A percentile compares a stretch with the other conserved stretches of the same genome.
These are phyloP conservation scores for Lobophora halterata DNA, from an alignment of 2,888 invertebrate genomes.

Conservation along the genomic window DNA sequence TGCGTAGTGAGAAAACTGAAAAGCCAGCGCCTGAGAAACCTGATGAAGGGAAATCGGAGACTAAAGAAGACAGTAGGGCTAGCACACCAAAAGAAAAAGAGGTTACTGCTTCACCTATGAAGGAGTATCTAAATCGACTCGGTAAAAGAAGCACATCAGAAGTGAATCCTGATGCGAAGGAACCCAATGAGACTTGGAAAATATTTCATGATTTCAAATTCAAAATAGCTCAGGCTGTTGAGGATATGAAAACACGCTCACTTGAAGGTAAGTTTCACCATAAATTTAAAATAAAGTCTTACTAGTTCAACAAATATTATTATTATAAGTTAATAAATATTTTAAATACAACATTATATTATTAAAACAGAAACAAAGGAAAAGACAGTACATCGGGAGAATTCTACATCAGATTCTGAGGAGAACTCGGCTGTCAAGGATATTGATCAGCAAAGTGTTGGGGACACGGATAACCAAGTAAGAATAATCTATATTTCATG, in stretches of 20 bases:
- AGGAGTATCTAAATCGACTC: constrained; percentile 79
- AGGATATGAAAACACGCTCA: constrained; percentile 87
- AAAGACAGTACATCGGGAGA: constrained; percentile 78
- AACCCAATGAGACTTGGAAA: constrained; percentile 84
- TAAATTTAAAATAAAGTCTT: too few species aligned
- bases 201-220: constrained; percentile 86
- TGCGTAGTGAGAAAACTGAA: constrained; percentile 53
- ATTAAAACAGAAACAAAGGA: constrained; percentile 59
- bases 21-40: constrained; percentile 61
- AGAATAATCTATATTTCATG: constrained; percentile 6
- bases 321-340: too few species aligned
- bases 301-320: too few species aligned
- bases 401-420: constrained; percentile 85
- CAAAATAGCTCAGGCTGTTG: constrained; percentile 88
- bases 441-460: constrained; percentile 70
- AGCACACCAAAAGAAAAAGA: constrained; percentile 64
- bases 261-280: constrained; percentile 74
- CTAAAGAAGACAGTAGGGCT: constrained; percentile 47
- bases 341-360: constrained; percentile 5
- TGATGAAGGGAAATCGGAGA: constrained; percentile 54
- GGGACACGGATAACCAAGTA: constrained; percentile 78
- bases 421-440: constrained; percentile 72
- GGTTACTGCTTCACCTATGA: constrained; percentile 75
- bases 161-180: constrained; percentile 63
- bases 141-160: constrained; percentile 84